Base-by-base conservation (phyloP, 2,888 invertebrate species). In the Artemia sinica region DNA sequence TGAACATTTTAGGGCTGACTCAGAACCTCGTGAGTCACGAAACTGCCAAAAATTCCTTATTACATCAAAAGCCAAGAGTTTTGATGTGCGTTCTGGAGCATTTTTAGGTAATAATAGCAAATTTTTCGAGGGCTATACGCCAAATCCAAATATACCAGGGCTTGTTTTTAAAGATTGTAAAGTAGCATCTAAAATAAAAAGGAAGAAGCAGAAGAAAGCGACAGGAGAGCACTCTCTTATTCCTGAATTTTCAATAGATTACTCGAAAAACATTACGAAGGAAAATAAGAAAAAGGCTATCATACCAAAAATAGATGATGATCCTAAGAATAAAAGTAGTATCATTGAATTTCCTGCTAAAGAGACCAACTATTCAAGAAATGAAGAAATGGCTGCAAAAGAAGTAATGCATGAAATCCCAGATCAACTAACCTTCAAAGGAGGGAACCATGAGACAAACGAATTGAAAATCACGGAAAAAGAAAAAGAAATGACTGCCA, bases 401-500 rank as follows among this genome's bases (percentile, higher is more conserved):
- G 66, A 8, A 18, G 2, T 58, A 11, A 28, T 28, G 14, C 14
- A 58, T 2, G 12, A 69, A 68, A 65, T 63, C 65, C 58, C 8
- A 12, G 50, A 66, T 49, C 28, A 58, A 65, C 63, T 63, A 66
- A 65, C 50, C 65, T 51, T 52, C 66, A 67, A 14, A 14, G 69
- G 65, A 68, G 65, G 9, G 50, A 65, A 68, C 18, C 50, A 66
- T 65, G 67, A 49, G 66, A 58, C 6, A 14, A 58, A 58, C 58
- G 13, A 14, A 58, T 14, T 5, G 14, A 13, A 49, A 18, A 69
- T 41, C 4, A 41, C 41, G 68, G 51, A 67, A 13, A 63, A 69
- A 7, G 70, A 70, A 68, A 68, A 67, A 12, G 69, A 68, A 69
- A 67, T 70, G 65, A 67, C 71, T n/a, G 66, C 69, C n/a, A 71